A percentile compares a stretch with the other conserved stretches of the same genome.
These are phyloP conservation scores for Typhlichthys eigenmanni DNA, from an alignment of 2,797 vertebrate genomes.

Conservation along the genomic window DNA sequence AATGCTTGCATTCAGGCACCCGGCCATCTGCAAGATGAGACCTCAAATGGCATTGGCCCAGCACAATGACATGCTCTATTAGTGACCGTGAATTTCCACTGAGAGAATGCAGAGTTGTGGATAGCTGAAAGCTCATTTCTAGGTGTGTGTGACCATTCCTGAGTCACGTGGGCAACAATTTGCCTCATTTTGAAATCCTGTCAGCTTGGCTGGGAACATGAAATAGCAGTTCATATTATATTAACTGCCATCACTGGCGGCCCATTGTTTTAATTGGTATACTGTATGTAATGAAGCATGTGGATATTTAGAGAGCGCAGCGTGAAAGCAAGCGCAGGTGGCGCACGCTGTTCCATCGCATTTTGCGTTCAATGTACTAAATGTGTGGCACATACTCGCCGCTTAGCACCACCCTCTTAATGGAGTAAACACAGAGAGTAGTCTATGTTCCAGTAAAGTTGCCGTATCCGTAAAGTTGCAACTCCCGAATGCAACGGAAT, in stretches of 20 bases:
- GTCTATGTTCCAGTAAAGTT: too few species aligned
- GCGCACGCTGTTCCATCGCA: too few species aligned
- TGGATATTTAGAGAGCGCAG: neutral
- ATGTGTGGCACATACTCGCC: too few species aligned
- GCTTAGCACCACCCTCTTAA: too few species aligned
- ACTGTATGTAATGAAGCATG: constrained; percentile 25
- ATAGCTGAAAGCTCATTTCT: constrained; percentile 10
- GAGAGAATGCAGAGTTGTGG: constrained; percentile 8
- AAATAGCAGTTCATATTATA: constrained; percentile 47
- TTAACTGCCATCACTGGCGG: constrained; percentile 31
- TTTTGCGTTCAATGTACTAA: too few species aligned
- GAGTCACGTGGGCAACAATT: constrained; percentile 21
- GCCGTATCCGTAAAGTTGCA: too few species aligned
- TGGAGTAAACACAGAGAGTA: too few species aligned
- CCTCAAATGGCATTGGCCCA: neutral
- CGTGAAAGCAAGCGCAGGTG: too few species aligned
- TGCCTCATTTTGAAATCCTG: constrained; percentile 8
- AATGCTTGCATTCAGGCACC: neutral
- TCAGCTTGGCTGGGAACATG: constrained; percentile 32
- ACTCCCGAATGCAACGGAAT: too few species aligned
- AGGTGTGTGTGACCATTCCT: constrained; percentile 37
- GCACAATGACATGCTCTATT: constrained; percentile 1
- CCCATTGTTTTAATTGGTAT: constrained; percentile 49
- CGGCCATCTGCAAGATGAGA: constrained; percentile 1
- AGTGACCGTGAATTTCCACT: constrained; percentile 14